A percentile compares a stretch with the other conserved stretches of the same genome.
phyloP scores from a whole-genome alignment of 2,113 vertebrate genomes.

The Triplophysa rosa region DNA sequence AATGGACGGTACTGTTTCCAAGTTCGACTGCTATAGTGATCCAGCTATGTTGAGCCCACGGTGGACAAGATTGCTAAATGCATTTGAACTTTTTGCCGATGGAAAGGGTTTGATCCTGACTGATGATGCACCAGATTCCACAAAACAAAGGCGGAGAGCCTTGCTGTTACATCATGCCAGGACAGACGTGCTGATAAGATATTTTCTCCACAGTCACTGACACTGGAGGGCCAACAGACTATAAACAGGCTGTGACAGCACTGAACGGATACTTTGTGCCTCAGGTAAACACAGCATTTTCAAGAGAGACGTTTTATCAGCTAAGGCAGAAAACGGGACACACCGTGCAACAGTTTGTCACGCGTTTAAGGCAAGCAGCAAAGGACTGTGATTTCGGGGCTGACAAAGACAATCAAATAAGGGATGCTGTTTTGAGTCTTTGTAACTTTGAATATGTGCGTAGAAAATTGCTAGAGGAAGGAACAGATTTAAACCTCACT shows the following conservation, averaged over 20 bases:
- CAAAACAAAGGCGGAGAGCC: background rate
- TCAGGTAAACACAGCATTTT: background rate
- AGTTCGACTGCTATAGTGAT: background rate
- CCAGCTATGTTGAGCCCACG: background rate
- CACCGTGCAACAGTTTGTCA: slow-evolving; percentile 37
- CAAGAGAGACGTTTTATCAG: background rate
- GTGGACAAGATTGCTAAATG: background rate
- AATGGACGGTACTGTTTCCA: background rate
- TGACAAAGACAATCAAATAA: slow-evolving; percentile 39
- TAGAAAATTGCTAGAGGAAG: slow-evolving; percentile 31
- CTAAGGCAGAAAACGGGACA: slow-evolving; percentile 3
- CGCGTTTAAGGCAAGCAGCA: background rate
- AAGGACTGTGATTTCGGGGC: slow-evolving; percentile 20
- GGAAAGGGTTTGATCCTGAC: background rate
- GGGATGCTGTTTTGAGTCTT: slow-evolving; percentile 35
- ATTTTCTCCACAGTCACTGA: background rate
- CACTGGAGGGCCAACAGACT: background rate
- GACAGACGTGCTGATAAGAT: background rate
- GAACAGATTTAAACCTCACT: background rate
- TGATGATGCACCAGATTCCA: background rate
- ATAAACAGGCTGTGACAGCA: background rate
- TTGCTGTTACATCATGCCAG: background rate
- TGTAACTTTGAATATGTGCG: slow-evolving; percentile 34
- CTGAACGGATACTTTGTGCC: background rate
- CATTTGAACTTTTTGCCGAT: background rate